Conservation (phyloP, 2,888 invertebrate genomes). For the Hirtodrosophila cameraria region DNA sequence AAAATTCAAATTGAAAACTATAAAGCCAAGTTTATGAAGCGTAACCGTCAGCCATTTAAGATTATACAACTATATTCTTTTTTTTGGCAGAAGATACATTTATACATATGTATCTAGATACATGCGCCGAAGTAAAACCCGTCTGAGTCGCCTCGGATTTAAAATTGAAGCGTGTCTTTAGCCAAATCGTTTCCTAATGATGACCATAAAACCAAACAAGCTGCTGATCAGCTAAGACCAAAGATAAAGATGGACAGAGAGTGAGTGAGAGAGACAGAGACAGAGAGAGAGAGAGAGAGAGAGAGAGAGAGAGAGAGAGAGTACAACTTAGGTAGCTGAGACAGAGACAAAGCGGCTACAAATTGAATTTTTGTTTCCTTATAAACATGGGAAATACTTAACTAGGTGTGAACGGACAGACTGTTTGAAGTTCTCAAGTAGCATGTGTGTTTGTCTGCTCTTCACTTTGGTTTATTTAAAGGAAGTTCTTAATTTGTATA, state of each 20-base stretch:
- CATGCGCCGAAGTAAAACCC: constrained; percentile 37
- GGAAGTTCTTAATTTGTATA: background rate
- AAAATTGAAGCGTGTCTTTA: constrained; percentile 48
- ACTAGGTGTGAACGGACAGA: constrained; percentile 31
- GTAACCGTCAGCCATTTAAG: constrained; percentile 55
- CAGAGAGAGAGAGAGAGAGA: background rate
- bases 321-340: too few relatives aligned
- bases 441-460: constrained; percentile 14
- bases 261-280: background rate
- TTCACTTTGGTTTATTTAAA: constrained; percentile 8
- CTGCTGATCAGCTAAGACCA: constrained; percentile 26
- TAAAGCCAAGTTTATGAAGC: constrained; percentile 53
- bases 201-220: constrained; percentile 50
- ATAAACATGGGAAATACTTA: constrained; percentile 15
- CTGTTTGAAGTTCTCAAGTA: constrained; percentile 37
- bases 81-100: constrained; percentile 55
- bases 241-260: background rate
- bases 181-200: constrained; percentile 61
- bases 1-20: constrained; percentile 47
- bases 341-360: constrained; percentile 34
- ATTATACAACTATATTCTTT: constrained; percentile 48
- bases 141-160: constrained; percentile 29
- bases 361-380: constrained; percentile 16
- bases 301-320: background rate
- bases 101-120: constrained; percentile 4